phyloP scores from a whole-genome alignment of 2,888 invertebrate genomes.

The Tipula unca region DNA sequence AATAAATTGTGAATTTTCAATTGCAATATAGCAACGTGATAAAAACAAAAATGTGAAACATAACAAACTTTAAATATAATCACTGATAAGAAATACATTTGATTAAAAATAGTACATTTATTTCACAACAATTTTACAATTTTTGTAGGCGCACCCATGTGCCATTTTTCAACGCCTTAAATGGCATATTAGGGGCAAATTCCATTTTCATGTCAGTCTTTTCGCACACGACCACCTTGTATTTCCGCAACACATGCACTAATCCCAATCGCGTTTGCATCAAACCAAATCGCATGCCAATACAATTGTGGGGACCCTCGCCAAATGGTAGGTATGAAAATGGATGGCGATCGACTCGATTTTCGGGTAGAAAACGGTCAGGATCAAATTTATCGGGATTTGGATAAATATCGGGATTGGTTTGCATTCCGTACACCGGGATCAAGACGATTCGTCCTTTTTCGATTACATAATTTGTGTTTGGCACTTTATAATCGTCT shows the following conservation, averaged over 20 bases:
- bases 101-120: too few relatives aligned
- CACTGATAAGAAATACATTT: too few relatives aligned
- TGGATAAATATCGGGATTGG: conserved; percentile 47
- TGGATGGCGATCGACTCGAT: conserved; percentile 39
- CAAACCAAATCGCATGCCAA: conserved; percentile 28
- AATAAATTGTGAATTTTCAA: too few relatives aligned
- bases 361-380: conserved; percentile 48
- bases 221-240: conserved; percentile 27
- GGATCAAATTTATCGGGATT: conserved; percentile 51
- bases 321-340: conserved; percentile 26
- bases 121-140: too few relatives aligned
- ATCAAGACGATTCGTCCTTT: conserved; percentile 44
- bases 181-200: not conserved
- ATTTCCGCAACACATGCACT: conserved; percentile 21
- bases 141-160: conserved; percentile 23
- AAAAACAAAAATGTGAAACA: too few relatives aligned
- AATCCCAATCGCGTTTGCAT: conserved; percentile 22
- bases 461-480: conserved; percentile 40
- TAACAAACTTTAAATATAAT: too few relatives aligned
- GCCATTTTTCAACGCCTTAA: conserved; percentile 18
- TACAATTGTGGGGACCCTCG: conserved; percentile 25
- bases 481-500: conserved; percentile 35
- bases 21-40: too few relatives aligned
- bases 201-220: conserved; percentile 22
- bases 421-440: conserved; percentile 45